Evolutionary conservation across 2,113 vertebrate genomes (phyloP), one percentile per base, ranked within the genome.

Genomic region (Otolemur garnettii): DNA sequence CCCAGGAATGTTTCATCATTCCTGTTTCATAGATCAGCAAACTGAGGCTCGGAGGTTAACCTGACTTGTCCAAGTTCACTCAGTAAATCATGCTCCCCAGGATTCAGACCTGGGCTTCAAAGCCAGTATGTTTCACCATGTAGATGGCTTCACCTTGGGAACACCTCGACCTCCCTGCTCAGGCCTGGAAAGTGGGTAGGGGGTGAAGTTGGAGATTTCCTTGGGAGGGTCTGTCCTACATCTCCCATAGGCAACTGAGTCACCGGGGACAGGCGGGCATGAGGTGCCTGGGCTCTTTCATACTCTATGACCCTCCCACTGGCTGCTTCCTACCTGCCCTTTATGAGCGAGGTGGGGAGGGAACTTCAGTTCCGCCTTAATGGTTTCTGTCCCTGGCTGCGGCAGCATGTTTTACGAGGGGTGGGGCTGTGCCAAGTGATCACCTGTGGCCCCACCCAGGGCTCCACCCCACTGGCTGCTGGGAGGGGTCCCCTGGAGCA

Each of bases 381-480:
- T 98, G 98, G 98, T 99, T 98, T 99, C 99, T 99, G 98, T 98
- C 98, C 97, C 98, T 80, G 98, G 98, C 98, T 98, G 98, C 68
- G 98, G 98, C 98, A 98, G 98, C 98, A 96, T 99, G 98, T 99
- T 99, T 99, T 99, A 98, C 72, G 98, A 98, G 95, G 98, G 99
- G 99, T 82, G 98, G 97, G 98, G 98, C 97, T 91, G 71, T 96
- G 98, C 98, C 98, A 97, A 97, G 98, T 97, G 98, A 98, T 97
- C 97, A 94, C 98, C 98, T 97, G 97, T 98, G 98, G 98, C 98
- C 98, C 97, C 98, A 98, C 98, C 98, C 97, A 59, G 96, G 98
- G 98, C 98, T 98, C 98, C 98, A 87, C 98, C 98, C 88, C 90
- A 98, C 98, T 28, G 96, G 98, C 98, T 97, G 98, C 98, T 98